Evolutionary conservation across 2,888 invertebrate genomes (phyloP), one percentile per base, ranked within the genome.

Genomic region (Athalia circularis): DNA sequence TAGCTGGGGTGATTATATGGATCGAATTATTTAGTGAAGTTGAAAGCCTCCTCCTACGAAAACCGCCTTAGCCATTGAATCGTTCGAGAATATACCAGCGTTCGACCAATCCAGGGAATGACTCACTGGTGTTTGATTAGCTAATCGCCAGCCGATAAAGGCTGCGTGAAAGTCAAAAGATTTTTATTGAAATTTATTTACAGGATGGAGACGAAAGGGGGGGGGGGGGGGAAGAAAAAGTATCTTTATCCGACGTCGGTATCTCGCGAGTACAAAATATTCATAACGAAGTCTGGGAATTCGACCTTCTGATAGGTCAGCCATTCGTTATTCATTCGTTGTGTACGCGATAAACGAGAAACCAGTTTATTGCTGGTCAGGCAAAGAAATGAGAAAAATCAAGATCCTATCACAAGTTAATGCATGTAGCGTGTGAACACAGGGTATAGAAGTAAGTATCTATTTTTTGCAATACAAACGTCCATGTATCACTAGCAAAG

Each of bases 1-100:
- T 72, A 72, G 57, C 57, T 45, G 57, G 72, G 72, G 72, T 72
- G 72, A 72, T 72, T 72, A 72, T 72, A 72, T 59, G 59, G 72
- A 72, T 72, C 59, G 72, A 72, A 72, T 72, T 72, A 72, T 72
- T 72, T 59, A 57, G 72, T 72, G 57, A 59, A 72, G 72, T 72
- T 72, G 45, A 72, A 72, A 72, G 52, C 72, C 59, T 72, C 59
- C 70, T 57, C 13, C 59, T 57, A 13, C 45, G 57, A 13, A 47
- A 8, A 72, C n/a, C 72, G 72, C 47, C 52, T 47, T 54, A 57
- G 70, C 11, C n/a, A 50, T 70, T 70, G 52, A 29, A 70, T 70
- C 54, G 54, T 47, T 47, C 43, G 43, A 59, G 47, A 52, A 59
- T 59, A 59, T 43, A 52, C 9, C 29, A 1, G 68, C 68, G 15